Base-by-base conservation (phyloP, 1,140 invertebrate species). In the Chelonus insularis region DNA sequence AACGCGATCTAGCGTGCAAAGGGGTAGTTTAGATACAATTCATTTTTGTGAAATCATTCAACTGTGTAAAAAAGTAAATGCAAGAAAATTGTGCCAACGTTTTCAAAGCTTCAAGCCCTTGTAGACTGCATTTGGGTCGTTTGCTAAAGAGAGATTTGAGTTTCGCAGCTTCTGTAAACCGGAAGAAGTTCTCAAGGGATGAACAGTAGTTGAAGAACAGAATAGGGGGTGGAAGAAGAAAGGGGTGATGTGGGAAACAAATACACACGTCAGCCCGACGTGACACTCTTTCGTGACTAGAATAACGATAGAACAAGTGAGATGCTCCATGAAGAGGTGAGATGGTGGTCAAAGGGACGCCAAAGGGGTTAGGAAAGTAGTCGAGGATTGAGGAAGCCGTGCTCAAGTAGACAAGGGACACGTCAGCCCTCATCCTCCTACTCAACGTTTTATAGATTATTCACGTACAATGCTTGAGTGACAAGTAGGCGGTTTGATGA, bases 351-450 rank as follows among this genome's bases (percentile, higher is more conserved):
- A 50, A n/a, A 20, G 59, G 41, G 41, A 51, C 21, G 57, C 50
- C 51, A 63, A 60, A 60, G 66, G 73, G 72, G 70, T 71, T 76
- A 72, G 74, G 76, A 77, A 76, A 55, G 50, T 52, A 52, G 72
- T 71, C 70, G 71, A 77, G 73, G 75, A 74, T 76, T 68, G 72
- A 70, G 70, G 71, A 69, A 78, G 72, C 71, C 76, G 78, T 78
- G 77, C 76, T 80, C 77, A 80, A 80, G 78, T 80, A 78, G 78
- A 80, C 77, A 77, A 74, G 78, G 74, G 74, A 75, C 76, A 74
- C 72, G 76, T 76, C 74, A 72, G 73, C 72, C 69, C 64, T 68
- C 72, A 69, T 75, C 68, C 71, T 72, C 67, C 36, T 69, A 71
- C 73, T 77, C 72, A 75, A 73, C 72, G 73, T 79, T 79, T 79